Evolutionary conservation across 2,797 vertebrate genomes (phyloP), one percentile per base, ranked within the genome.

Genomic region (Diceros bicornis): DNA sequence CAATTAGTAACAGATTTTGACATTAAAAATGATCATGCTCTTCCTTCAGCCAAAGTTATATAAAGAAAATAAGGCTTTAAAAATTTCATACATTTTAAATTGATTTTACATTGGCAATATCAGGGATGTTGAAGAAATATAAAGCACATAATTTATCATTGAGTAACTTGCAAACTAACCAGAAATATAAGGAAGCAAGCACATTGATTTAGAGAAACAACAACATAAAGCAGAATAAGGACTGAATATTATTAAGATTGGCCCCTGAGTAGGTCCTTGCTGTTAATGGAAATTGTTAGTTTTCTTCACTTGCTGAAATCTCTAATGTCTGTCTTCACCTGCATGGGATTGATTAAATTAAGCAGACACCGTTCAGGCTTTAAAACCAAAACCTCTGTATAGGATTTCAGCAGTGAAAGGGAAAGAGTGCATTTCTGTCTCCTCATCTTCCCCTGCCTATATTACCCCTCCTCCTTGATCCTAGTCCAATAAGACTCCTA

Each of bases 21-120:
- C 18, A 44, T 64, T 47, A 41, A 90, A 91, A 81, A 47, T 77
- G 18, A 62, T 57, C 32, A 55, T 59, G 16, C 4, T 84, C 16
- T 83, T 68, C 52, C 21, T 85, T 75, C 23, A 74, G 32, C 5
- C 23, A 84, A 69, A 96, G 7, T 64, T 69, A 0, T 44, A 59
- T 57, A 57, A 25, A 41, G 7, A 82, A 88, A 93, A 47, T 79
- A 72, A 95, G 27, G 21, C 27, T 82, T 93, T 11, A 4, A 25
- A 87, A 84, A 85, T 23, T 50, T 74, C 11, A n/a, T 44, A 10
- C 3, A 74, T 44, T 75, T 96, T 71, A 78, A 96, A 75, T n/a
- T 92, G 79, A 74, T 52, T 91, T 93, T 37, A 75, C 7, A 61
- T 37, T 85, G 85, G 18, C 25, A 94, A 68, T 57, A 66, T 77